Conservation (phyloP, 2,113 vertebrate species). For the Ciconia stormi region DNA sequence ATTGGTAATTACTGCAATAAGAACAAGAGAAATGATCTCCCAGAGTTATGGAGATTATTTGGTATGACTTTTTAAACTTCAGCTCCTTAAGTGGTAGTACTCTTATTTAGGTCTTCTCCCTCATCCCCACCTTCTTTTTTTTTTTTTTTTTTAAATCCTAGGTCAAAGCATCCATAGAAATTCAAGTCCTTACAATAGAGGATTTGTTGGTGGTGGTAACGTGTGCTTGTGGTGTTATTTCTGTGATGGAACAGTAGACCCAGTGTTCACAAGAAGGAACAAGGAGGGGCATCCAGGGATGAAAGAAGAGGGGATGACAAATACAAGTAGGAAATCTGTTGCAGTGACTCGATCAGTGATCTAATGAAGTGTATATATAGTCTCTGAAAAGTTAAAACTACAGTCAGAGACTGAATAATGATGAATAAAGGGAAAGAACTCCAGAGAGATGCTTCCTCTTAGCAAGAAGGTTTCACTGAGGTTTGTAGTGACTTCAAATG, state of each 20-base stretch:
- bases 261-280: not conserved
- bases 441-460: not conserved
- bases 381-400: not conserved
- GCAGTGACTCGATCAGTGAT: not conserved
- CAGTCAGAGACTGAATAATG: not conserved
- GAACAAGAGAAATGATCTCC: not conserved
- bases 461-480: not conserved
- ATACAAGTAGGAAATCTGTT: not conserved
- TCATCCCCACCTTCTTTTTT: not conserved
- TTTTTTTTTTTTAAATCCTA: not conserved
- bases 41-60: not conserved
- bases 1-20: not conserved
- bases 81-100: not conserved
- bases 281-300: not conserved
- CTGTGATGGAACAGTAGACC: not conserved
- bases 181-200: not conserved
- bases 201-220: not conserved
- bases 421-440: not conserved
- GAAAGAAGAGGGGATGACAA: not conserved
- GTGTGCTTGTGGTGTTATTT: not conserved
- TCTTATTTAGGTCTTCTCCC: not conserved
- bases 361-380: not conserved
- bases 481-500: not conserved
- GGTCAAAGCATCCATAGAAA: not conserved
- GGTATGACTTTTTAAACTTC: not conserved